Conservation (phyloP, 2,113 vertebrate genomes). For the Xerus inauris region DNA sequence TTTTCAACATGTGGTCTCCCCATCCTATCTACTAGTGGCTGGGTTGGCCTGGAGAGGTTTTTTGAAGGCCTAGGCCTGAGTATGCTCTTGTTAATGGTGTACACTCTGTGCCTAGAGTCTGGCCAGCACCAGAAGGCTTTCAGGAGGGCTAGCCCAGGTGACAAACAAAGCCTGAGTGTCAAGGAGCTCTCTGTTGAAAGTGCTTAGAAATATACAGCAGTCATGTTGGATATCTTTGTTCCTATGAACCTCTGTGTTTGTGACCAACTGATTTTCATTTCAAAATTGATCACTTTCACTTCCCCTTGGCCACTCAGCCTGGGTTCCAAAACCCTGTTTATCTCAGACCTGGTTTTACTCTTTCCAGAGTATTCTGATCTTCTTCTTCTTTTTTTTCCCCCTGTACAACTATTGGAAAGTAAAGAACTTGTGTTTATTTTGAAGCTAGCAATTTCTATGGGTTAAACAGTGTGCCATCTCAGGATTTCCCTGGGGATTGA, state of each 20-base stretch:
- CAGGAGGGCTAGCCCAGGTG: neutral
- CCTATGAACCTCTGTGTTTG: neutral
- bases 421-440: neutral
- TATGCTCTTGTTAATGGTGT: neutral
- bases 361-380: neutral
- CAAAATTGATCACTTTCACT: neutral
- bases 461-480: neutral
- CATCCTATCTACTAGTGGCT: neutral
- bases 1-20: neutral
- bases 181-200: neutral
- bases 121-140: neutral
- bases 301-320: neutral
- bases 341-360: neutral
- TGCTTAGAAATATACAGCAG: neutral
- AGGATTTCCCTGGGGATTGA: neutral
- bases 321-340: neutral
- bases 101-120: neutral
- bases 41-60: neutral
- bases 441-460: neutral
- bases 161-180: neutral
- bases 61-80: neutral
- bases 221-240: neutral
- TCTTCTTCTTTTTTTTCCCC: too few species aligned
- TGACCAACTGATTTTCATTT: neutral
- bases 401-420: neutral